Evolutionary conservation across 2,113 vertebrate species (phyloP).

Genomic region (Prietella phreatophila): DNA sequence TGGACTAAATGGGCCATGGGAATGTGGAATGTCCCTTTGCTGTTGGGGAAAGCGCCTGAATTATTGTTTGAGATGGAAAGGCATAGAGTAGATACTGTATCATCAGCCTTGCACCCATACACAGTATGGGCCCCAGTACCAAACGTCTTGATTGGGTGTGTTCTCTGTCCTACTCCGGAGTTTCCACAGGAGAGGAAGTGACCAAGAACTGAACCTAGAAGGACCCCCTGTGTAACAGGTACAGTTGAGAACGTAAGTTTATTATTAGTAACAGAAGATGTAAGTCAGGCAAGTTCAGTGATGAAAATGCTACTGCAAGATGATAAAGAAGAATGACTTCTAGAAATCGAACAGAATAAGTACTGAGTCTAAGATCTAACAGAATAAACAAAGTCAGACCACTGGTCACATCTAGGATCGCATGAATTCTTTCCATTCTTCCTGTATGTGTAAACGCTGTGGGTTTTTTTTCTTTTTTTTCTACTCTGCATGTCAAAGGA

Average conservation of each 20-base stretch:
- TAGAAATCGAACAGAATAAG: not conserved
- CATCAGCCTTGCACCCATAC: not conserved
- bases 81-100: not conserved
- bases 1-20: not conserved
- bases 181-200: conserved; percentile 9
- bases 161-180: not conserved
- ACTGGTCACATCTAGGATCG: not conserved
- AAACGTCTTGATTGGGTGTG: not conserved
- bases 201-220: not conserved
- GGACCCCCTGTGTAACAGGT: not conserved
- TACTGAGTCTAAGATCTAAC: not conserved
- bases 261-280: not conserved
- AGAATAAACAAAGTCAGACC: not conserved
- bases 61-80: not conserved
- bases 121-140: not conserved
- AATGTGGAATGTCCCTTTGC: not conserved
- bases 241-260: not conserved
- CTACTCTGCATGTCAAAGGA: not conserved
- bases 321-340: not conserved
- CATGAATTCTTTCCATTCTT: not conserved
- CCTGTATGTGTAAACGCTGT: not conserved
- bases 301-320: not conserved
- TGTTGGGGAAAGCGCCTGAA: not conserved
- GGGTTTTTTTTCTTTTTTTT: not conserved
- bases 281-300: not conserved